Conservation (phyloP, 2,113 vertebrate genomes). For the Nerophis lumbriciformis region DNA sequence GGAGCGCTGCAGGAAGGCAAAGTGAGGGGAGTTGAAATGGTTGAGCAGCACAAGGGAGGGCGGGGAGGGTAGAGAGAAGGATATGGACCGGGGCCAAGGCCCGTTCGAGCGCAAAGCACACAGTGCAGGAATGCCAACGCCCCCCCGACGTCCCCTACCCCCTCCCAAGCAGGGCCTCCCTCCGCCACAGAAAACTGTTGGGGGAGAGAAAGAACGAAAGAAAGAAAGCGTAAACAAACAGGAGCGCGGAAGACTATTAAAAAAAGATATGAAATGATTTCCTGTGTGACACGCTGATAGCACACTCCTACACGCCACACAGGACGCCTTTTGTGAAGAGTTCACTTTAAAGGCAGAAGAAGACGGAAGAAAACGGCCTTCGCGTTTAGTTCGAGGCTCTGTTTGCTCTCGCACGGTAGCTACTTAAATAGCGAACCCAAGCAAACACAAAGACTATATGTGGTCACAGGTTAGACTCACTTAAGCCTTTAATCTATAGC, state of each 20-base stretch:
- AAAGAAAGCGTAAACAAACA: neutral
- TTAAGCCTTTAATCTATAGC: slow-evolving; percentile 14
- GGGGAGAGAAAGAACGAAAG: slow-evolving; percentile 3
- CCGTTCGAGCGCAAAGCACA: slow-evolving; percentile 59
- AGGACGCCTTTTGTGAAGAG: neutral
- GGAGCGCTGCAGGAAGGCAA: slow-evolving; percentile 33
- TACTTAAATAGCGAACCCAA: slow-evolving; percentile 19
- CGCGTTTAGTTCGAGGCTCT: slow-evolving; percentile 10
- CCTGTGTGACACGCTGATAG: slow-evolving; percentile 60
- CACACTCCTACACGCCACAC: slow-evolving; percentile 26
- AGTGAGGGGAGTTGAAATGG: slow-evolving; percentile 1
- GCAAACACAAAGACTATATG: slow-evolving; percentile 17
- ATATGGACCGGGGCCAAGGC: slow-evolving; percentile 60
- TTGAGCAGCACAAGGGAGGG: slow-evolving; percentile 17
- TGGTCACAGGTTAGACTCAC: slow-evolving; percentile 24
- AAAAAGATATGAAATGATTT: slow-evolving; percentile 30
- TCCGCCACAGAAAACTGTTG: slow-evolving; percentile 2
- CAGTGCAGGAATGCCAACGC: slow-evolving; percentile 60
- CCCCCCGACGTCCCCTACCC: slow-evolving; percentile 23
- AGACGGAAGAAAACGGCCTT: neutral
- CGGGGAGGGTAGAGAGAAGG: slow-evolving; percentile 44
- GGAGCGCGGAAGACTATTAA: slow-evolving; percentile 4
- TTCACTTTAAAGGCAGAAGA: neutral
- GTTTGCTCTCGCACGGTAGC: slow-evolving; percentile 35
- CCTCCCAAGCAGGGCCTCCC: neutral